Percentiles rank a stretch among this genome's conserved stretches.
Evolutionary conservation across 2,113 vertebrate species (phyloP).

Genomic region (Recurvirostra avosetta): DNA sequence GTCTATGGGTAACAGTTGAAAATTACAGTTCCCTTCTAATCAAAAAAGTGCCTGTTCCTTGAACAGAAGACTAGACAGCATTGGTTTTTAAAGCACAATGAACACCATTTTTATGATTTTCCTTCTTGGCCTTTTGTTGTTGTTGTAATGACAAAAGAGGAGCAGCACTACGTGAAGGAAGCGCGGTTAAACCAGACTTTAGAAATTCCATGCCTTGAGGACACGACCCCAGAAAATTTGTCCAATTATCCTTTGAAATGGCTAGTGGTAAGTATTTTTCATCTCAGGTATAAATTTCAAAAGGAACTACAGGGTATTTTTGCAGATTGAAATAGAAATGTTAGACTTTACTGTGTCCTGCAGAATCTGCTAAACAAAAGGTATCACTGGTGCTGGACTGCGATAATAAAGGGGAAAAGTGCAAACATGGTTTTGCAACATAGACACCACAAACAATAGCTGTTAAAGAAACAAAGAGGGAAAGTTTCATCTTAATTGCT

Average conservation of each 20-base stretch:
- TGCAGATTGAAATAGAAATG: not conserved
- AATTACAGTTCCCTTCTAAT: not conserved
- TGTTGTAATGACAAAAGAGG: slow-evolving; percentile 26
- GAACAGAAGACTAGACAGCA: not conserved
- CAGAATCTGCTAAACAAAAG: not conserved
- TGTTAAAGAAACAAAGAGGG: not conserved
- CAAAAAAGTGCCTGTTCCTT: not conserved
- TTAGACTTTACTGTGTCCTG: not conserved
- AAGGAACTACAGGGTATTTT: not conserved
- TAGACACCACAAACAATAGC: not conserved
- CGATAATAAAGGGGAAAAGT: not conserved
- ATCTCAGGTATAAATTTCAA: slow-evolving; percentile 19
- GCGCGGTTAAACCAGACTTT: slow-evolving; percentile 48
- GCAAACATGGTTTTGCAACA: not conserved
- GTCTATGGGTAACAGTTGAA: not conserved
- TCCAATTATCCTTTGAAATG: slow-evolving; percentile 59
- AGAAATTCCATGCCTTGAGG: slow-evolving; percentile 70
- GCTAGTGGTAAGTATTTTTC: slow-evolving; percentile 69
- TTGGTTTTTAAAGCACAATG: not conserved
- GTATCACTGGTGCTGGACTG: not conserved
- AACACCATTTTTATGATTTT: slow-evolving; percentile 7
- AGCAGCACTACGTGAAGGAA: slow-evolving; percentile 51
- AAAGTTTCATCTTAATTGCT: not conserved
- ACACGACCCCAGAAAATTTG: slow-evolving; percentile 8
- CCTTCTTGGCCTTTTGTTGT: not conserved